Evolutionary conservation across 2,113 vertebrate species (phyloP).

Genomic region (Peucedramus taeniatus): DNA sequence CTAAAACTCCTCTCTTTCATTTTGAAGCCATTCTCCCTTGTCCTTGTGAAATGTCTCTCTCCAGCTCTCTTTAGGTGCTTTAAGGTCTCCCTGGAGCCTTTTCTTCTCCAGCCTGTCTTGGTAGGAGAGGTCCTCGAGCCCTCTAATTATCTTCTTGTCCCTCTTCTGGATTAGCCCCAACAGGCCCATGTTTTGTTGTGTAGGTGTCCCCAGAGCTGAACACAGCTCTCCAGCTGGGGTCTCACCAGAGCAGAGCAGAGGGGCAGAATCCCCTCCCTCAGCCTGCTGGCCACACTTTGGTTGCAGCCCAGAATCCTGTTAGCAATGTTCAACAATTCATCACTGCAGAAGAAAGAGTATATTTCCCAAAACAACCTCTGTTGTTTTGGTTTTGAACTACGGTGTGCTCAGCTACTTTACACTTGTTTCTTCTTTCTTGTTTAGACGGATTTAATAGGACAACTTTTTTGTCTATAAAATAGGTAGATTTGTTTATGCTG

Average conservation of each 20-base stretch:
- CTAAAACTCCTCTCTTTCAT: background rate
- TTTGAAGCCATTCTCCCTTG: background rate
- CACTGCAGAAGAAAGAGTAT: background rate
- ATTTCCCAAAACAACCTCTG: background rate
- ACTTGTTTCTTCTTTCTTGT: accelerated
- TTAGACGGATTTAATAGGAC: background rate
- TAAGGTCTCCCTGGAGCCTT: background rate
- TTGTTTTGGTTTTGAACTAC: background rate
- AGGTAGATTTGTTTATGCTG: background rate
- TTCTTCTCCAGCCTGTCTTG: background rate
- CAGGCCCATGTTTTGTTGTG: background rate
- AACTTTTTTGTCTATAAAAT: background rate
- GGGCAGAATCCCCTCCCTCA: background rate
- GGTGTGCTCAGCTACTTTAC: background rate
- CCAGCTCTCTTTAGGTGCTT: background rate
- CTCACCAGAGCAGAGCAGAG: background rate
- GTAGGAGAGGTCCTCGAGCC: background rate
- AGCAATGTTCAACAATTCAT: background rate
- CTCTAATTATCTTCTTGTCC: background rate
- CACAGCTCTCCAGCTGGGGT: background rate
- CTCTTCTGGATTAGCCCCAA: background rate
- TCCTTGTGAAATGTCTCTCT: background rate
- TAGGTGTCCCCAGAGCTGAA: background rate
- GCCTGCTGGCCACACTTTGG: background rate
- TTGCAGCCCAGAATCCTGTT: background rate